These are phyloP conservation scores for Glyphotaelius pellucidus DNA, from an alignment of 2,888 invertebrate genomes.

Conservation along the genomic window DNA sequence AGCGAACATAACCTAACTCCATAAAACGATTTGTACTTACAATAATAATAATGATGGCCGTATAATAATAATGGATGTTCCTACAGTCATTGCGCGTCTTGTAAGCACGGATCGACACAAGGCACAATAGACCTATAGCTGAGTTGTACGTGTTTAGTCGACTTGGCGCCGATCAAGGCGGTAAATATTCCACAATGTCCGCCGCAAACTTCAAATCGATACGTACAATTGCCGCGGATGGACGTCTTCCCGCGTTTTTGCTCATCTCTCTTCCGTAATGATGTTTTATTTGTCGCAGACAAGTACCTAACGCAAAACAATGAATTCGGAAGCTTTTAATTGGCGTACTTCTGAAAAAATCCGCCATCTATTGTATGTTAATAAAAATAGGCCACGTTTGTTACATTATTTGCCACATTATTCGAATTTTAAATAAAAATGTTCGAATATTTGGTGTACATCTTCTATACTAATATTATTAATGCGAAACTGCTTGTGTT, in stretches of 20 bases:
- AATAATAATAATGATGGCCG: slow-evolving; percentile 23
- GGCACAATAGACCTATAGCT: background rate
- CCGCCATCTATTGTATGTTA: background rate
- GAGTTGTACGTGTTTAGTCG: slow-evolving; percentile 44
- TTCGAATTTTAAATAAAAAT: background rate
- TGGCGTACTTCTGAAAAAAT: background rate
- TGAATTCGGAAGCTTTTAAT: background rate
- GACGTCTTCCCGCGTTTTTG: slow-evolving; percentile 20
- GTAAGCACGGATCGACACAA: slow-evolving; percentile 36
- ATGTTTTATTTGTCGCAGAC: background rate
- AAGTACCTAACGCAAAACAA: background rate
- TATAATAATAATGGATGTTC: background rate
- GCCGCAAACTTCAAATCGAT: slow-evolving; percentile 37
- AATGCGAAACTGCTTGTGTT: no score
- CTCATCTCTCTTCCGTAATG: background rate
- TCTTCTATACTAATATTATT: no score
- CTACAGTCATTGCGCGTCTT: slow-evolving; percentile 37
- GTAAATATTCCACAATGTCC: slow-evolving; percentile 32
- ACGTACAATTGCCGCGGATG: slow-evolving; percentile 14
- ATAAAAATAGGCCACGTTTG: background rate
- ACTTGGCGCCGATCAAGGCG: slow-evolving; percentile 39
- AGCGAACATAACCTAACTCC: slow-evolving; percentile 39
- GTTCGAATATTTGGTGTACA: background rate
- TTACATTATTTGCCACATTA: no score
- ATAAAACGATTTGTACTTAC: background rate